Conservation (phyloP, 2,888 invertebrate genomes). For the Abscondita cerata region DNA sequence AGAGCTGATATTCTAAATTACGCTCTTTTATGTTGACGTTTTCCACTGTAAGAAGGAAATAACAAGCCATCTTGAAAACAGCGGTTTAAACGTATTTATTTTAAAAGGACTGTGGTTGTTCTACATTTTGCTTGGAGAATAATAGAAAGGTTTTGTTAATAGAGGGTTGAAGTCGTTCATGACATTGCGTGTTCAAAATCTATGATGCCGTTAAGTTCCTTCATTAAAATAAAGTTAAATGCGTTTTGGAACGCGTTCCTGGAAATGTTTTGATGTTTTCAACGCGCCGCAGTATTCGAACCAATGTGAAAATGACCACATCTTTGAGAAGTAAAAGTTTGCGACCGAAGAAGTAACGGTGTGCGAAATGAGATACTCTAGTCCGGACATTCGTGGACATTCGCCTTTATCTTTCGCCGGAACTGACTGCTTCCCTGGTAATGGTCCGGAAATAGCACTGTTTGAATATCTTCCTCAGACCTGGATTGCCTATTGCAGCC, state of each 20-base stretch:
- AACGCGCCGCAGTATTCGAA: constrained; percentile 17
- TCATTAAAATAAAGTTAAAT: constrained; percentile 29
- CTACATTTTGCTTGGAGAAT: not conserved
- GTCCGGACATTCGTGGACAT: constrained; percentile 42
- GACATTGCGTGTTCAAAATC: constrained; percentile 6
- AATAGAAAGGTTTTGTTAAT: not conserved
- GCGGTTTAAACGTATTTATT: not conserved
- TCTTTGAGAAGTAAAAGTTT: constrained; percentile 30
- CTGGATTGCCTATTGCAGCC: constrained; percentile 38
- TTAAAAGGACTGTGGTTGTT: not conserved
- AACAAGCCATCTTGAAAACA: too few relatives aligned
- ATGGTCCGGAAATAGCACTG: constrained; percentile 48
- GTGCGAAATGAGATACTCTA: constrained; percentile 48
- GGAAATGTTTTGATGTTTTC: constrained; percentile 28
- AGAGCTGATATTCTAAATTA: too few relatives aligned
- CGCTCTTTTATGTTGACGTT: too few relatives aligned
- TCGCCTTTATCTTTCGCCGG: constrained; percentile 47
- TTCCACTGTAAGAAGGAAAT: too few relatives aligned
- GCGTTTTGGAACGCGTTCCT: constrained; percentile 18
- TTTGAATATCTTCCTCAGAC: constrained; percentile 43
- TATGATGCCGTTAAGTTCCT: constrained; percentile 18
- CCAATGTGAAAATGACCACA: constrained; percentile 31
- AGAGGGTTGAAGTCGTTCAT: constrained; percentile 15
- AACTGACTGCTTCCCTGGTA: constrained; percentile 46
- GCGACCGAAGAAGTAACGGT: constrained; percentile 42